Base-by-base conservation (phyloP, 2,797 vertebrate species). In the Chelonia mydas region DNA sequence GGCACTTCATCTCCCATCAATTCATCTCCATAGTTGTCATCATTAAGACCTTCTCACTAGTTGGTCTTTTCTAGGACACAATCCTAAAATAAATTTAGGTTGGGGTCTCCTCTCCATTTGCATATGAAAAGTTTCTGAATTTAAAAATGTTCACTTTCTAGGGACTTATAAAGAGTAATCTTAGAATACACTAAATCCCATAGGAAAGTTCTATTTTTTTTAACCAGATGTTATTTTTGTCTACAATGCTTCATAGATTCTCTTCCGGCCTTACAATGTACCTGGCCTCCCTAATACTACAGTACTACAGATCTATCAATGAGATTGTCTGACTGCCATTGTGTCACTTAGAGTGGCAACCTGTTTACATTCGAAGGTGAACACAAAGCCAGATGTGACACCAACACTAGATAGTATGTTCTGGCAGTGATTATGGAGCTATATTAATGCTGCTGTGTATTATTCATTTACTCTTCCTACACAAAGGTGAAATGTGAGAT, bases 141-240 rank as follows among this genome's bases (percentile, higher is more conserved):
- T 54, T 88, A 83, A 95, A 57, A 11, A 92, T 74, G 2, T 79
- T 93, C n/a, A n/a, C n/a, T n/a, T n/a, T n/a, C n/a, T n/a, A n/a
- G n/a, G n/a, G n/a, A n/a, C n/a, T n/a, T n/a, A n/a, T n/a, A n/a
- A n/a, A n/a, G n/a, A n/a, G n/a, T n/a, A n/a, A n/a, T n/a, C 53
- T 41, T 80, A 86, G 37, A 45, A 94, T 80, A 81, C 87, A 1
- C 77, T 88, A 94, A 90, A 92, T 87, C 49, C 10, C 87, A 25
- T 92, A 87, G 57, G 68, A 61, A 76, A 92, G 54, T 41, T 72
- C 23, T 72, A 25, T 79, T 54, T 10, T 91, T 28, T 79, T 79
- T 51, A 51, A n/a, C 2, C 5, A 11, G 37, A 45, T 87, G 31
- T 2, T 81, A 31, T 3, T 79, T 92, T 94, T 47, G 19, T 86